Evolutionary conservation across 1,140 invertebrate genomes (phyloP).

Genomic region (Antheraea pernyi): DNA sequence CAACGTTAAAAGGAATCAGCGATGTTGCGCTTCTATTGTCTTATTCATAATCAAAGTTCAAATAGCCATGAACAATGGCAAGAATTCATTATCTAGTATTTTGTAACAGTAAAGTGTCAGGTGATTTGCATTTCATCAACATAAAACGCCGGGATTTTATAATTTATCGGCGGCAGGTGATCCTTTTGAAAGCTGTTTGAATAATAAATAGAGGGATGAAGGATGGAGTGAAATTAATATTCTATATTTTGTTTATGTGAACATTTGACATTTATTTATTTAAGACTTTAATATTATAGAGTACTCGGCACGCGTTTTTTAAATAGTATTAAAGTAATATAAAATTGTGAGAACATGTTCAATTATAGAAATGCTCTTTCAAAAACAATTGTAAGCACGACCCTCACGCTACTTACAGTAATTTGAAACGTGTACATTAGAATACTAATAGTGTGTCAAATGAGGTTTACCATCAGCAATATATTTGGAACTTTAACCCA

Average conservation of each 20-base stretch:
- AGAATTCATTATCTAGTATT: conserved; percentile 32
- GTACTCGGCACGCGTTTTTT: too few species aligned
- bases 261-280: conserved; percentile 6
- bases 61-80: conserved; percentile 10
- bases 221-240: conserved; percentile 35
- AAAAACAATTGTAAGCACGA: too few species aligned
- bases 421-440: too few species aligned
- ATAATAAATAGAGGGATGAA: conserved; percentile 40
- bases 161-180: conserved; percentile 47
- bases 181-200: conserved; percentile 39
- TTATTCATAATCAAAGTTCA: conserved; percentile 10
- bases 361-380: too few species aligned
- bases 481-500: too few species aligned
- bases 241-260: conserved; percentile 34
- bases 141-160: conserved; percentile 42
- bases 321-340: too few species aligned
- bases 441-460: too few species aligned
- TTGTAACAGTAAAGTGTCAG: conserved; percentile 23
- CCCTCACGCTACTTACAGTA: too few species aligned
- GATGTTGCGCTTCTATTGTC: not conserved
- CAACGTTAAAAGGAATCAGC: not conserved
- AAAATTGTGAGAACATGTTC: too few species aligned
- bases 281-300: not conserved
- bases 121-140: conserved; percentile 45
- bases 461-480: too few species aligned